These are phyloP conservation scores for Harpagus bidentatus DNA, from an alignment of 2,113 vertebrate species.

Conservation along the genomic window DNA sequence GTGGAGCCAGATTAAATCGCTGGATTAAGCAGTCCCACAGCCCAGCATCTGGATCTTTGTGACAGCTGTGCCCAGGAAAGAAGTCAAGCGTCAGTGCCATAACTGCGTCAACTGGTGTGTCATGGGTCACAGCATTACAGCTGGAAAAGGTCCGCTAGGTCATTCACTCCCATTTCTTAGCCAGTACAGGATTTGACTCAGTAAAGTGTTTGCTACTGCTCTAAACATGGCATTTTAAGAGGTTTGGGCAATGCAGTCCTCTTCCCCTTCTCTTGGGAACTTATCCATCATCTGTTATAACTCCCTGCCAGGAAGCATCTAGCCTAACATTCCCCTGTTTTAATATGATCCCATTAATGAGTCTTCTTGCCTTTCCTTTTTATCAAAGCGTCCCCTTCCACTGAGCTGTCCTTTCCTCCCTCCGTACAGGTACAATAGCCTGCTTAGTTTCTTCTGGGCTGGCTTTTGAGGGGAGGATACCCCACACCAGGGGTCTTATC, in stretches of 20 bases:
- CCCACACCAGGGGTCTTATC: not conserved
- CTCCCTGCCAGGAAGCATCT: not conserved
- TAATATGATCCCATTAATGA: not conserved
- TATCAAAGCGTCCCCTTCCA: not conserved
- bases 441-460: not conserved
- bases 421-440: not conserved
- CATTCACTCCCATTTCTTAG: not conserved
- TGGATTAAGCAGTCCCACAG: slow-evolving; percentile 26
- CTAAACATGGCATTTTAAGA: not conserved
- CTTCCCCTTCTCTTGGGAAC: not conserved
- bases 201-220: not conserved
- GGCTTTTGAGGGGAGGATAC: not conserved
- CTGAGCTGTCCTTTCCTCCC: not conserved
- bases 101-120: not conserved
- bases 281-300: not conserved
- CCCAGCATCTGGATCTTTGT: not conserved
- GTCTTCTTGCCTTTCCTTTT: not conserved
- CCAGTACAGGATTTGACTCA: not conserved
- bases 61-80: slow-evolving; percentile 31
- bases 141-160: not conserved
- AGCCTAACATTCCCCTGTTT: not conserved
- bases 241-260: not conserved
- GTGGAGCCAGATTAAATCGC: slow-evolving; percentile 21
- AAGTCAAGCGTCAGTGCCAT: not conserved
- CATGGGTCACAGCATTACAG: not conserved